phyloP scores from a whole-genome alignment of 2,888 invertebrate genomes.

The Colletes collaris region DNA sequence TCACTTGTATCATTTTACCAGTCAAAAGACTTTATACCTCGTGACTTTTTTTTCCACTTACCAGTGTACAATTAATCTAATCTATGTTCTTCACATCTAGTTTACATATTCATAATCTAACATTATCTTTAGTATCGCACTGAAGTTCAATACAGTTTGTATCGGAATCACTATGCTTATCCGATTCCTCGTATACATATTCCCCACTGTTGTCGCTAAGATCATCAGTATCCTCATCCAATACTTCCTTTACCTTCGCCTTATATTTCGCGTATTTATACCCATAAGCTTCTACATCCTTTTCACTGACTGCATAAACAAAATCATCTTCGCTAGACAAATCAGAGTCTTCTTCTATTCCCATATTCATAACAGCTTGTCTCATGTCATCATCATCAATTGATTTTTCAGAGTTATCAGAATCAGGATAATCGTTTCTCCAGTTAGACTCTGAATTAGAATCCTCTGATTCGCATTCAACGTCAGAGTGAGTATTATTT shows the following conservation, averaged over 20 bases:
- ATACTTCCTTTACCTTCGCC: conserved; percentile 82
- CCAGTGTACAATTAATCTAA: too few species aligned
- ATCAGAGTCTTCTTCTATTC: conserved; percentile 81
- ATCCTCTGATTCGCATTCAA: conserved; percentile 52
- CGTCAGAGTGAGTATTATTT: conserved; percentile 74
- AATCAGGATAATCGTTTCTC: conserved; percentile 91
- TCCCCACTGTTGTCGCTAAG: conserved; percentile 37
- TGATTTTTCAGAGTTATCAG: conserved; percentile 85
- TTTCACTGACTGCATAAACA: conserved; percentile 77
- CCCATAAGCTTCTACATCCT: conserved; percentile 87
- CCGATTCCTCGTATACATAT: not conserved
- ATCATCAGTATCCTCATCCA: conserved; percentile 62
- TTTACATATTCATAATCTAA: too few species aligned
- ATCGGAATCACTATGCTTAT: conserved; percentile 5
- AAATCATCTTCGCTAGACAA: conserved; percentile 84
- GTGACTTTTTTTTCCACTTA: too few species aligned
- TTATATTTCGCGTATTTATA: conserved; percentile 88
- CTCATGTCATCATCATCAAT: conserved; percentile 85
- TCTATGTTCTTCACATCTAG: too few species aligned
- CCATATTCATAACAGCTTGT: conserved; percentile 48
- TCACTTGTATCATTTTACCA: not conserved
- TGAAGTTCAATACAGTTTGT: not conserved
- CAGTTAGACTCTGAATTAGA: conserved; percentile 92
- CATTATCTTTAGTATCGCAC: not conserved
- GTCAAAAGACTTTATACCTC: not conserved